Evolutionary conservation across 2,113 vertebrate genomes (phyloP).

Genomic region (Solea senegalensis): DNA sequence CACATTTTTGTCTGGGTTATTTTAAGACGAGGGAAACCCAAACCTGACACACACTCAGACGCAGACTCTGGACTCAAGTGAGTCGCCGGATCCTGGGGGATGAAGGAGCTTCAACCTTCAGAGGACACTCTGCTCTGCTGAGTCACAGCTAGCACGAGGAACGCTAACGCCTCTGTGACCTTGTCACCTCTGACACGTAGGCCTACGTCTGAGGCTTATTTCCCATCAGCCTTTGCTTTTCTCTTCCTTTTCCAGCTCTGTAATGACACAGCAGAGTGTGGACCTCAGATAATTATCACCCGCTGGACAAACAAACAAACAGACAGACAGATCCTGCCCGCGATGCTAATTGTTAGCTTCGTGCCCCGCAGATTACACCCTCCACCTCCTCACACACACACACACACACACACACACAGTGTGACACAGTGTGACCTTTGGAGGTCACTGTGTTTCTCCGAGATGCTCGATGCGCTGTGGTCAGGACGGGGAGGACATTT

Average conservation of each 20-base stretch:
- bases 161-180: no score
- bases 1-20: slow-evolving; percentile 27
- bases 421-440: no score
- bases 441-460: no score
- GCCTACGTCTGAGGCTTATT: background rate
- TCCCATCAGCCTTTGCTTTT: background rate
- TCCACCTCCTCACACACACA: background rate
- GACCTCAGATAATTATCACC: slow-evolving; percentile 44
- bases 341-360: background rate
- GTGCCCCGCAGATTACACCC: background rate
- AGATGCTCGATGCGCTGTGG: no score
- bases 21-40: slow-evolving; percentile 44
- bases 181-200: background rate
- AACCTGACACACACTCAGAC: background rate
- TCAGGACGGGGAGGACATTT: no score
- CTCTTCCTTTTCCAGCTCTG: background rate
- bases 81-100: background rate
- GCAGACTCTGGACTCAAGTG: slow-evolving; percentile 2
- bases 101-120: no score
- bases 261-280: slow-evolving; percentile 24
- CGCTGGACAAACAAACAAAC: background rate
- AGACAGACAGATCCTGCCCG: background rate
- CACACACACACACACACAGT: background rate
- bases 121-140: no score
- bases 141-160: no score